phyloP scores from a whole-genome alignment of 2,888 invertebrate genomes.

The Lasioglossum leucozonium region DNA sequence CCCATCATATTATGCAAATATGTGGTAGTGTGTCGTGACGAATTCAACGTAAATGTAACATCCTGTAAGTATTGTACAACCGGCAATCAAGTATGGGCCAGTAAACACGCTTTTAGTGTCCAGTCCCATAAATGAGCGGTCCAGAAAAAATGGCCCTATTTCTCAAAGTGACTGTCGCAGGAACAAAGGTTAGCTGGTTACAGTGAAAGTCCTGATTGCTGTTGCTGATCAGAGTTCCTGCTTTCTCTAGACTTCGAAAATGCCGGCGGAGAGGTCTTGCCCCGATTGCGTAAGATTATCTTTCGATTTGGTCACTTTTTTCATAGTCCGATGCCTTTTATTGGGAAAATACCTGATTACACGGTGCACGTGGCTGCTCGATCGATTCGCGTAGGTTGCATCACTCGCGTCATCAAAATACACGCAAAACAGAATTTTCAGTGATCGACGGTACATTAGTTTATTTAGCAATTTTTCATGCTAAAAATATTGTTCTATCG shows the following conservation, averaged over 20 bases:
- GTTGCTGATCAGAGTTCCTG: constrained; percentile 43
- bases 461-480: too few species aligned
- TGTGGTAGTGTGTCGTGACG: background rate
- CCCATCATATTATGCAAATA: background rate
- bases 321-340: background rate
- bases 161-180: constrained; percentile 20
- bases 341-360: constrained; percentile 6
- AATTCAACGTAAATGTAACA: background rate
- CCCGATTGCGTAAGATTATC: constrained; percentile 30
- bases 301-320: background rate
- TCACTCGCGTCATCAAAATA: background rate
- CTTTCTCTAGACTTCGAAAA: constrained; percentile 64
- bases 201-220: constrained; percentile 58
- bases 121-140: background rate
- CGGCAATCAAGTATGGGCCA: background rate
- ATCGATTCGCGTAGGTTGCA: background rate
- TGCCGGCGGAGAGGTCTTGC: constrained; percentile 25
- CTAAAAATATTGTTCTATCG: too few species aligned
- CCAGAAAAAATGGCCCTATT: background rate
- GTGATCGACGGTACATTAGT: too few species aligned
- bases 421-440: too few species aligned
- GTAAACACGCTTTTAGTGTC: background rate
- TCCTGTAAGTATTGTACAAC: background rate
- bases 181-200: constrained; percentile 44
- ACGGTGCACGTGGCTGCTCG: background rate